Base-by-base conservation (phyloP, 1,140 invertebrate genomes). In the Drosophila azteca region DNA sequence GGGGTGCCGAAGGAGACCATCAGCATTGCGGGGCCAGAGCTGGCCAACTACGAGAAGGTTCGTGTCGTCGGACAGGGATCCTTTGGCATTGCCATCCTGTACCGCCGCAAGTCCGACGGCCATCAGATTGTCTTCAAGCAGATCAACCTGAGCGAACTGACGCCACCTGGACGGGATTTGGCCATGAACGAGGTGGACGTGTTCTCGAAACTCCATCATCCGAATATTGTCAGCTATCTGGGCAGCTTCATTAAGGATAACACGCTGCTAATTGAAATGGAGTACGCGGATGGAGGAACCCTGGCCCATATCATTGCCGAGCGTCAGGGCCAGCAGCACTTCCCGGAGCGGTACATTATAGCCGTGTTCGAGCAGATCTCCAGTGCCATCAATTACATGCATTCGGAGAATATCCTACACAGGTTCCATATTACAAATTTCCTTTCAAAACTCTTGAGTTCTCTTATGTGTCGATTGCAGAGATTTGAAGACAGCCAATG, bases 161-260 rank as follows among this genome's bases (percentile, higher is more conserved):
- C 93, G 39, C 93, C 94, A 2, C 82, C 93, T 1, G 95, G 96
- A 81, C 89, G 95, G 54, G 94, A 95, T 87, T 90, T 96, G 89
- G 95, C 96, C n/a, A 93, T 96, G 52, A 96, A 96, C 91, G 96
- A 96, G 92, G 95, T 95, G 45, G 93, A 94, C 79, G 94, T 96
- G 1, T 93, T 96, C 46, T 95, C 95, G 2, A 93, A 94, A 77
- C 84, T 96, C 17, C 93, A 95, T 74, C 96, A 96, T 91, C 95
- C 95, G 5, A 95, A 96, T 85, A 96, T 96, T 50, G 95, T 94
- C 13, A 94, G 94, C 74, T 96, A 96, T 87, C 94, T 94, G 77
- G 95, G 96, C 62, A 96, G 94, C 85, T 96, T 96, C 91, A 95
- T 96, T 89, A 93, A 94, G 85, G 94, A 96, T 82, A 95, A 95